Percentiles rank a stretch among this genome's conserved stretches.
These are phyloP conservation scores for Microtus ochrogaster DNA, from an alignment of 2,113 vertebrate genomes.

Conservation along the genomic window DNA sequence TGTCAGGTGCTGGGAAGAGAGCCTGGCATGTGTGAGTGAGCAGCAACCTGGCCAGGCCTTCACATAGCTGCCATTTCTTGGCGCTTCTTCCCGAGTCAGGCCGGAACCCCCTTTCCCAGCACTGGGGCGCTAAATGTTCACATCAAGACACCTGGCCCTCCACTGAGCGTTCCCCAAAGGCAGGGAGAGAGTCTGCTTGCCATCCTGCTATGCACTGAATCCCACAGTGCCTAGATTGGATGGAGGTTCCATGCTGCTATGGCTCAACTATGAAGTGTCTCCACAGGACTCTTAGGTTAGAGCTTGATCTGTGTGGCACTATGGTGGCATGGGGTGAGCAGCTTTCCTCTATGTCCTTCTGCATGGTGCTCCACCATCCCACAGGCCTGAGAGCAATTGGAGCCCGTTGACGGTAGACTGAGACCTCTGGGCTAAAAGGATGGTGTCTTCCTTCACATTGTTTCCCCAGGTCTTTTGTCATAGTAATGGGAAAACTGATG, in stretches of 20 bases:
- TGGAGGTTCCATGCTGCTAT: neutral
- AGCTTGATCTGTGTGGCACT: neutral
- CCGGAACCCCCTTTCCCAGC: neutral
- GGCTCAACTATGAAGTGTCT: neutral
- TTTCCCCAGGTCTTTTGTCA: neutral
- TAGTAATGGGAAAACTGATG: neutral
- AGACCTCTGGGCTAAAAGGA: neutral
- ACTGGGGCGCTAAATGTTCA: neutral
- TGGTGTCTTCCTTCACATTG: neutral
- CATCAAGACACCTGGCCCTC: accelerated
- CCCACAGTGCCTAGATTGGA: neutral
- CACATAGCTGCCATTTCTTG: neutral
- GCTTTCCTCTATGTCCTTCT: neutral
- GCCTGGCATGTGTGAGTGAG: neutral
- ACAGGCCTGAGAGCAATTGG: neutral
- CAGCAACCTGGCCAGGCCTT: neutral
- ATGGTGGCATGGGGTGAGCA: neutral
- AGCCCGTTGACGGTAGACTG: neutral
- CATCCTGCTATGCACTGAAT: neutral
- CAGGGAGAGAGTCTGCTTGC: neutral
- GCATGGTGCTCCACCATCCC: neutral
- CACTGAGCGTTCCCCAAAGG: neutral
- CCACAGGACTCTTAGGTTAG: neutral
- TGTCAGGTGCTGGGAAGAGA: neutral
- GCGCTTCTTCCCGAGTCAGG: neutral